Conservation (phyloP, 2,797 vertebrate species). For the Poecilia velifera region DNA sequence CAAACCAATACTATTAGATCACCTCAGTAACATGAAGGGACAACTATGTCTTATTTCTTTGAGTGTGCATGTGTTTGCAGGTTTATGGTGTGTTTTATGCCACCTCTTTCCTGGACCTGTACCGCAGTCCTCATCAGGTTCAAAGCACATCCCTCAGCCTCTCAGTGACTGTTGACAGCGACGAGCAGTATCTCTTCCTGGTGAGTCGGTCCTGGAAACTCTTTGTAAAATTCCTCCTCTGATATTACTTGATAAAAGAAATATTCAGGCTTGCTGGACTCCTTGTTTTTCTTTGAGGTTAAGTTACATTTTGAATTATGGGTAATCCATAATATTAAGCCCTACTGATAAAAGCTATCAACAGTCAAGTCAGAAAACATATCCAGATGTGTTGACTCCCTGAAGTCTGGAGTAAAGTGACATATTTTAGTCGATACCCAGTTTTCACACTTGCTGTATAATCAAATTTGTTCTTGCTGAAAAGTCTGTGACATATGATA, state of each 20-base stretch:
- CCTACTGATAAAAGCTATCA: neutral
- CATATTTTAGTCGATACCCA: neutral
- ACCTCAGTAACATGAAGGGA: neutral
- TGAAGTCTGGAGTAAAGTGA: neutral
- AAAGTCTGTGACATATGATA: slow-evolving; percentile 1
- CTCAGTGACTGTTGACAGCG: slow-evolving; percentile 86
- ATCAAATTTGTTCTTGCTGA: neutral
- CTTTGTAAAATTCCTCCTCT: neutral
- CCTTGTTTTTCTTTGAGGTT: neutral
- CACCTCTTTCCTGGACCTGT: slow-evolving; percentile 93
- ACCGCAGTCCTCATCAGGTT: slow-evolving; percentile 82
- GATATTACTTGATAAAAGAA: neutral
- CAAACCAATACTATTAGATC: neutral
- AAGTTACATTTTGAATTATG: neutral
- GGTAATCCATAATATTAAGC: neutral
- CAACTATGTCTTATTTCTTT: neutral
- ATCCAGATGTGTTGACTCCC: slow-evolving; percentile 10
- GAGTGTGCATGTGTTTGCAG: slow-evolving; percentile 64
- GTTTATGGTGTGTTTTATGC: slow-evolving; percentile 92
- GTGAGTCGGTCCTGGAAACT: slow-evolving; percentile 70
- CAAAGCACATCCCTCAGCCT: slow-evolving; percentile 78
- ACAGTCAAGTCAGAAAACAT: neutral
- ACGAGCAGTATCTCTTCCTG: slow-evolving; percentile 95
- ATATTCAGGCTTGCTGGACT: neutral
- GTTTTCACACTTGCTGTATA: neutral